Evolutionary conservation across 2,888 invertebrate species (phyloP).

Genomic region (Euproctis similis): DNA sequence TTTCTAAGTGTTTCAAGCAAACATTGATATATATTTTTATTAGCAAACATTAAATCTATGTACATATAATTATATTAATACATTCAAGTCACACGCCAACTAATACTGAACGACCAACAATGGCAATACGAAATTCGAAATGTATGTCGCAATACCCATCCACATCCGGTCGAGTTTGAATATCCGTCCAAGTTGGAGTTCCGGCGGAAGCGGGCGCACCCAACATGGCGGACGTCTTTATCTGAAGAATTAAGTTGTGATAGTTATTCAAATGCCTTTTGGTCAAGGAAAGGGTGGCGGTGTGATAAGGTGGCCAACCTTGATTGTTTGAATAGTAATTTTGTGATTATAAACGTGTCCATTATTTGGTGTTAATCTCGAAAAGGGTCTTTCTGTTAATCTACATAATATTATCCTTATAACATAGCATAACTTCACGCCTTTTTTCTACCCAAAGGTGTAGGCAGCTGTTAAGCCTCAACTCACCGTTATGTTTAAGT

Average conservation of each 20-base stretch:
- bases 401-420: too few relatives aligned
- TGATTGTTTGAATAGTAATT: conserved; percentile 6
- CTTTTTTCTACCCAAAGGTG: too few relatives aligned
- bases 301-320: conserved; percentile 21
- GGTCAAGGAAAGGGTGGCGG: conserved; percentile 25
- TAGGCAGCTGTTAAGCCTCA: too few relatives aligned
- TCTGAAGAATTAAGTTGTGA: conserved; percentile 70
- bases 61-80: neutral
- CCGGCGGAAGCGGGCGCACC: conserved; percentile 65
- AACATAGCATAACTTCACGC: too few relatives aligned
- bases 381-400: too few relatives aligned
- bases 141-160: conserved; percentile 71
- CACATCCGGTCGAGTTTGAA: conserved; percentile 72
- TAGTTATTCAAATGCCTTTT: conserved; percentile 66
- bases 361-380: conserved; percentile 6
- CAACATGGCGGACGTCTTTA: conserved; percentile 68
- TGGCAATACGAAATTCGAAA: conserved; percentile 65
- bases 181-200: conserved; percentile 71
- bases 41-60: too few relatives aligned
- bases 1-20: too few relatives aligned
- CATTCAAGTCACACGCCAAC: conserved; percentile 17
- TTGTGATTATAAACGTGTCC: neutral
- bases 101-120: conserved; percentile 32
- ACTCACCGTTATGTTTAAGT: too few relatives aligned
- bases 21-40: too few relatives aligned